A percentile compares a stretch with the other conserved stretches of the same genome.
These are phyloP conservation scores for Alouatta palliata DNA, from an alignment of 2,113 vertebrate genomes.

Conservation along the genomic window DNA sequence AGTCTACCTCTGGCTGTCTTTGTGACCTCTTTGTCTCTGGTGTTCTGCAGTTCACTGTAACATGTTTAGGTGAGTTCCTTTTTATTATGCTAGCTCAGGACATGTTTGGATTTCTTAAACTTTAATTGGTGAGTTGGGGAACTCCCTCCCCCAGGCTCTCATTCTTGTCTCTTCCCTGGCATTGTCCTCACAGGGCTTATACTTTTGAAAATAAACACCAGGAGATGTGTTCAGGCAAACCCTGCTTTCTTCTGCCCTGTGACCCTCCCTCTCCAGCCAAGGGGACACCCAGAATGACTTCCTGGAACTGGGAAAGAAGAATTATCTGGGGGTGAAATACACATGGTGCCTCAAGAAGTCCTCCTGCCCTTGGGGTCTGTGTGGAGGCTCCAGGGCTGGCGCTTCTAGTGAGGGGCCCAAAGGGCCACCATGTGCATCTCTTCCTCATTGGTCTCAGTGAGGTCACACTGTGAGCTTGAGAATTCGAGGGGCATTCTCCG, in stretches of 20 bases:
- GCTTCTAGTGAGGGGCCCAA: background rate
- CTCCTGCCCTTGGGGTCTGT: fast-evolving
- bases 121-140: background rate
- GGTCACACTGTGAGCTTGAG: background rate
- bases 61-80: background rate
- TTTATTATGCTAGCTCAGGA: background rate
- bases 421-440: fast-evolving
- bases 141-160: background rate
- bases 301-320: background rate
- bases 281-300: background rate
- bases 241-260: background rate
- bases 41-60: background rate
- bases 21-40: background rate
- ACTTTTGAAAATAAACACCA: constrained; percentile 15
- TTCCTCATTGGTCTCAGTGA: background rate
- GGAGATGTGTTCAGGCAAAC: background rate
- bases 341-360: background rate
- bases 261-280: background rate
- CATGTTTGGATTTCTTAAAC: background rate
- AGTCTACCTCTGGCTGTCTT: background rate
- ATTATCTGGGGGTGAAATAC: background rate
- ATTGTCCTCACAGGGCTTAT: background rate
- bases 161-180: background rate
- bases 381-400: background rate
- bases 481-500: background rate